Percentiles rank a stretch among this genome's conserved stretches.
Conservation (phyloP, 2,888 invertebrate species). For the Megamerina dolium region DNA sequence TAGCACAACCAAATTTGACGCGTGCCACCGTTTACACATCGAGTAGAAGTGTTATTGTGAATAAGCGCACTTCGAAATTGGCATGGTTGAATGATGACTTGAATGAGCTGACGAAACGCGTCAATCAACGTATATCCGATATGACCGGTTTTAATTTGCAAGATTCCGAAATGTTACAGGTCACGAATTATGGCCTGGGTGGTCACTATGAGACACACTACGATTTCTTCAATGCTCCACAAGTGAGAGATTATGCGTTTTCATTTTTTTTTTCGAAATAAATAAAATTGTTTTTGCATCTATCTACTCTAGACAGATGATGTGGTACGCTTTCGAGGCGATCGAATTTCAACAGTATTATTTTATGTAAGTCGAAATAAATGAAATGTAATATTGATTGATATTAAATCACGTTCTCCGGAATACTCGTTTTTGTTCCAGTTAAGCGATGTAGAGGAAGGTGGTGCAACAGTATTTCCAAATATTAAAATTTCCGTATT, state of each 20-base stretch:
- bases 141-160: slow-evolving; percentile 37
- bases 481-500: slow-evolving; percentile 74
- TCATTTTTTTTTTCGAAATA: not conserved
- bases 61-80: slow-evolving; percentile 37
- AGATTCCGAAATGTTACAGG: slow-evolving; percentile 37
- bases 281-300: not conserved
- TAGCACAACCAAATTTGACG: slow-evolving; percentile 29
- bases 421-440: no score
- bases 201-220: slow-evolving; percentile 40
- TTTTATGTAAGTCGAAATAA: slow-evolving; percentile 96
- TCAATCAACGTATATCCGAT: slow-evolving; percentile 34
- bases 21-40: slow-evolving; percentile 34
- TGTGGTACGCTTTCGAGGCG: slow-evolving; percentile 55
- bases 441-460: slow-evolving; percentile 94
- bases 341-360: slow-evolving; percentile 91
- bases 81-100: slow-evolving; percentile 33
- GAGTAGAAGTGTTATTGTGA: slow-evolving; percentile 17
- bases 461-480: slow-evolving; percentile 96
- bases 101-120: slow-evolving; percentile 21
- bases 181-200: slow-evolving; percentile 44
- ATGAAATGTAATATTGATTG: no score
- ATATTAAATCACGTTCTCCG: no score
- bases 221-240: slow-evolving; percentile 35
- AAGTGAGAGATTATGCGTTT: slow-evolving; percentile 23
- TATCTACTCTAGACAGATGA: slow-evolving; percentile 18